Evolutionary conservation across 2,888 invertebrate genomes (phyloP).

Genomic region (Pseudococcus longispinus): DNA sequence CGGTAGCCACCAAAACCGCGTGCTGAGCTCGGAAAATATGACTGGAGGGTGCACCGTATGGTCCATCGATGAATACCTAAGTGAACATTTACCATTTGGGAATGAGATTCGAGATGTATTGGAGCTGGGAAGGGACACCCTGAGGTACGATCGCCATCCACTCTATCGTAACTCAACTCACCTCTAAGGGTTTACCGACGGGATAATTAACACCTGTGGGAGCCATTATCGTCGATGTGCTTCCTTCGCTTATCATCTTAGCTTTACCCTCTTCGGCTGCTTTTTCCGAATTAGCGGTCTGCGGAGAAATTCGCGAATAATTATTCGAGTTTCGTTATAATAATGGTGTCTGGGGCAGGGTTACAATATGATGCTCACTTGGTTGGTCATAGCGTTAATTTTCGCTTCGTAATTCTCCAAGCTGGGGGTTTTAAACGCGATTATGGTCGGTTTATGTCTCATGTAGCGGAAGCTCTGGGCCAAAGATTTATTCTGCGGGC

Average conservation of each 20-base stretch:
- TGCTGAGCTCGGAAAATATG: conserved; percentile 95
- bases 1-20: conserved; percentile 91
- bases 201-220: conserved; percentile 70
- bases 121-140: no score
- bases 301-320: not conserved
- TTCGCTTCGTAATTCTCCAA: conserved; percentile 74
- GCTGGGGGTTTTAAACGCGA: conserved; percentile 85
- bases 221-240: conserved; percentile 57
- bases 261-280: conserved; percentile 71
- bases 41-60: conserved; percentile 93
- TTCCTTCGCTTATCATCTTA: conserved; percentile 50
- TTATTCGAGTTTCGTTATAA: no score
- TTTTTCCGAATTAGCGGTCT: conserved; percentile 64
- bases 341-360: no score
- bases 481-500: conserved; percentile 79
- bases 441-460: conserved; percentile 86
- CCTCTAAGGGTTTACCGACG: conserved; percentile 83
- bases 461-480: conserved; percentile 90
- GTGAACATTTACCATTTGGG: not conserved
- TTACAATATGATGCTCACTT: not conserved
- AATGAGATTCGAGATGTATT: not conserved
- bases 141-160: not conserved
- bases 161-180: conserved; percentile 62
- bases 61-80: conserved; percentile 91
- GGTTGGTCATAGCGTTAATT: conserved; percentile 61